Conservation (phyloP, 2,888 invertebrate genomes). For the Nudaria mundana region DNA sequence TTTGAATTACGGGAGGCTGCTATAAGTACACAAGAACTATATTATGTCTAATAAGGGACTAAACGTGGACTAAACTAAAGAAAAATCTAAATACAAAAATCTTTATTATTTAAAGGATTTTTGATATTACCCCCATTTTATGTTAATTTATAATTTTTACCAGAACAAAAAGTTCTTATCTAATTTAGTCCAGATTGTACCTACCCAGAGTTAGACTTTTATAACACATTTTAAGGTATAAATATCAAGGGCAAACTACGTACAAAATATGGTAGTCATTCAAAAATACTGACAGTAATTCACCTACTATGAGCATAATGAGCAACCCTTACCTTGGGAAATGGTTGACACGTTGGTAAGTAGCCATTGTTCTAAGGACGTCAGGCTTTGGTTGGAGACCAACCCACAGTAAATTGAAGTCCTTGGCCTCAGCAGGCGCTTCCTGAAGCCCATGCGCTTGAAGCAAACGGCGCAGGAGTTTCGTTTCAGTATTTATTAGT, state of each 20-base stretch:
- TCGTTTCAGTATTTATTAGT: constrained; percentile 90
- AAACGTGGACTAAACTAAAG: neutral
- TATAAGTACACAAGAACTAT: no score
- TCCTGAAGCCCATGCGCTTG: constrained; percentile 90
- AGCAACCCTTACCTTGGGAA: constrained; percentile 87
- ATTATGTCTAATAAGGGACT: neutral
- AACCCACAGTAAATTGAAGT: constrained; percentile 95
- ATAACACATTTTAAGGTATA: neutral
- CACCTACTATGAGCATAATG: constrained; percentile 9
- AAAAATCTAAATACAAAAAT: no score
- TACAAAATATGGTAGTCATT: constrained; percentile 4
- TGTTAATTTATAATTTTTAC: no score
- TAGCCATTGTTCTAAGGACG: constrained; percentile 87
- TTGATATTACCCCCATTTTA: no score
- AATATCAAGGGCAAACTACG: neutral
- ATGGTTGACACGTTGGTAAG: constrained; percentile 97
- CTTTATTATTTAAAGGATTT: no score
- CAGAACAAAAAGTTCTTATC: no score
- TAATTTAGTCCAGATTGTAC: neutral
- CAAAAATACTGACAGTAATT: constrained; percentile 33
- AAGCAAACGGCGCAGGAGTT: constrained; percentile 87
- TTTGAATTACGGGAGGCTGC: constrained; percentile 19
- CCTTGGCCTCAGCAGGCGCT: constrained; percentile 80
- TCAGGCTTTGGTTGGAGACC: constrained; percentile 96
- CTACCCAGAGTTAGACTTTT: neutral